Evolutionary conservation across 2,888 invertebrate genomes (phyloP), one percentile per base, ranked within the genome.

Genomic region (Teinopalpus imperialis): DNA sequence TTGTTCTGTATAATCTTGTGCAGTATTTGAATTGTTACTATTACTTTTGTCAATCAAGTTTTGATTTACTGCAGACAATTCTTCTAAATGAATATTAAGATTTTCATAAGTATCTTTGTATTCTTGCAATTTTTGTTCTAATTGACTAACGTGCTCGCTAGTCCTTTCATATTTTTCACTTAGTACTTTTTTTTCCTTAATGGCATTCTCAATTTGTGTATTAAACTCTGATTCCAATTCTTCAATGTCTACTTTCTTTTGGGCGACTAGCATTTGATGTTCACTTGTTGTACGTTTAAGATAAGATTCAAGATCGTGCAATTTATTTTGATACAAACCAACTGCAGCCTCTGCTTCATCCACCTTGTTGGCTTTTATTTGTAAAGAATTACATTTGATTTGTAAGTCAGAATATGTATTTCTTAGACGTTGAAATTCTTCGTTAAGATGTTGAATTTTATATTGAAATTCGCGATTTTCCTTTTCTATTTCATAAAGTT

Each of bases 401-500:
- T 86, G 74, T 57, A 79, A 76, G 45, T 78, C 80, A 42, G 83
- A 86, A 27, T 89, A 57, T 16, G 81, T 72, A 51, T 71, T 81
- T 43, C 86, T 77, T 4, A 91, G 53, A 31, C 79, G 80, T 47
- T 90, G 88, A 48, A 90, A 89, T 50, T 91, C 90, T 50, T 89
- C 89, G 34, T 72, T 75, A 1, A 91, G 56, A 53, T 87, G 71
- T 45, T 90, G 81, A 43, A 91, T 80, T 61, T 92, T 91, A 46
- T 87, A 80, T 50, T 88, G 81, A 10, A 91, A 71, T 44, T 90
- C 89, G 53, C 78, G 80, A 56, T 92, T 90, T 65, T 92, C 91
- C 53, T 81, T 81, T 49, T 90, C 83, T 1, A 90, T 79, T 54
- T 91, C 90, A 52, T 92, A 81, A n/a, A 94, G 66, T 47, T 94